These are phyloP conservation scores for Onychostruthus taczanowskii DNA, from an alignment of 2,113 vertebrate species.

Conservation along the genomic window DNA sequence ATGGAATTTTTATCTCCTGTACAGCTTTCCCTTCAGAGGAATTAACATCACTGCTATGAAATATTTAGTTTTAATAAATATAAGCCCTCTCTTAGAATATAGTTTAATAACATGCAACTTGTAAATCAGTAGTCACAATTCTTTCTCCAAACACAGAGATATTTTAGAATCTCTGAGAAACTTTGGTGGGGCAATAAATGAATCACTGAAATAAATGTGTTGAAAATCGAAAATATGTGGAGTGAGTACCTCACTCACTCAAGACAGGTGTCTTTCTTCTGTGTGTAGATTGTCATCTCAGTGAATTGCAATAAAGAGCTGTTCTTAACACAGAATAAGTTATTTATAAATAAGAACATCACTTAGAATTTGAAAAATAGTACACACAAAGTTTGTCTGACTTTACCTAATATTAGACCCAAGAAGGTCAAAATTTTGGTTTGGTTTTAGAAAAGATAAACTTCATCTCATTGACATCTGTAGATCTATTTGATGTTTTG, in stretches of 20 bases:
- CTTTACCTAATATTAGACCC: neutral
- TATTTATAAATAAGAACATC: neutral
- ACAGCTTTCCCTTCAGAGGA: neutral
- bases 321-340: neutral
- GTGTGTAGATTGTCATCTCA: neutral
- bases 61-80: neutral
- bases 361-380: neutral
- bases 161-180: neutral
- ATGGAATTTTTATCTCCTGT: neutral
- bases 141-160: neutral
- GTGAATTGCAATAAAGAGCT: neutral
- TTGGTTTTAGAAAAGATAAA: neutral
- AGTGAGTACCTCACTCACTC: neutral
- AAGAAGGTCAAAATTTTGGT: neutral
- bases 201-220: neutral
- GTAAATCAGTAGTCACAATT: neutral
- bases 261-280: neutral
- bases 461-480: neutral
- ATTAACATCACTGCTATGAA: neutral
- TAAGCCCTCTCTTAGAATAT: neutral
- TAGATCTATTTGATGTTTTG: neutral
- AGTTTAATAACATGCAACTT: neutral
- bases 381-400: neutral
- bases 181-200: neutral
- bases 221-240: conserved; percentile 23